Percentiles rank a stretch among this genome's conserved stretches.
These are phyloP conservation scores for Pleuronectes platessa DNA, from an alignment of 2,113 vertebrate genomes.

Conservation along the genomic window DNA sequence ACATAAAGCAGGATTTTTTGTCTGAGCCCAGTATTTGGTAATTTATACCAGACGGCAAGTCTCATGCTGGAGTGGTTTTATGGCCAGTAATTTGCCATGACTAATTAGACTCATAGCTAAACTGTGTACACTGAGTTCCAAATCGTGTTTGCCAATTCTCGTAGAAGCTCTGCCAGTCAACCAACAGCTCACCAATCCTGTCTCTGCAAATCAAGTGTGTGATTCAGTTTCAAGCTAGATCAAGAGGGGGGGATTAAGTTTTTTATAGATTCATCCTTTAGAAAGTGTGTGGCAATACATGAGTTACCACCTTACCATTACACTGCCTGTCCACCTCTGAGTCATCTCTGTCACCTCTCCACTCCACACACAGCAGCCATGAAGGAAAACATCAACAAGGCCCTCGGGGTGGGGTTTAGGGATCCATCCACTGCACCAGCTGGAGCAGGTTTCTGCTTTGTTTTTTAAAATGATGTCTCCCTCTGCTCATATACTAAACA, in stretches of 20 bases:
- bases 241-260: too few relatives aligned
- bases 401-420: not conserved
- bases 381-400: not conserved
- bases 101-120: too few relatives aligned
- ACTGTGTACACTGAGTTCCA: too few relatives aligned
- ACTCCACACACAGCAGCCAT: slow-evolving; percentile 7
- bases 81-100: too few relatives aligned
- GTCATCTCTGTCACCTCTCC: slow-evolving; percentile 8
- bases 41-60: too few relatives aligned
- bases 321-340: not conserved
- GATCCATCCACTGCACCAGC: slow-evolving; percentile 9
- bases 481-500: not conserved
- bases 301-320: not conserved
- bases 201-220: not conserved
- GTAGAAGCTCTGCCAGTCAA: not conserved
- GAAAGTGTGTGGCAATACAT: not conserved
- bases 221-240: too few relatives aligned
- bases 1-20: too few relatives aligned
- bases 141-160: too few relatives aligned
- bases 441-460: slow-evolving; percentile 17
- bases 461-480: not conserved
- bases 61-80: too few relatives aligned
- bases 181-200: not conserved
- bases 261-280: not conserved
- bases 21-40: too few relatives aligned